Percentiles rank a stretch among this genome's conserved stretches.
These are phyloP conservation scores for Drosophila pegasa DNA, from an alignment of 2,888 invertebrate genomes.

Conservation along the genomic window DNA sequence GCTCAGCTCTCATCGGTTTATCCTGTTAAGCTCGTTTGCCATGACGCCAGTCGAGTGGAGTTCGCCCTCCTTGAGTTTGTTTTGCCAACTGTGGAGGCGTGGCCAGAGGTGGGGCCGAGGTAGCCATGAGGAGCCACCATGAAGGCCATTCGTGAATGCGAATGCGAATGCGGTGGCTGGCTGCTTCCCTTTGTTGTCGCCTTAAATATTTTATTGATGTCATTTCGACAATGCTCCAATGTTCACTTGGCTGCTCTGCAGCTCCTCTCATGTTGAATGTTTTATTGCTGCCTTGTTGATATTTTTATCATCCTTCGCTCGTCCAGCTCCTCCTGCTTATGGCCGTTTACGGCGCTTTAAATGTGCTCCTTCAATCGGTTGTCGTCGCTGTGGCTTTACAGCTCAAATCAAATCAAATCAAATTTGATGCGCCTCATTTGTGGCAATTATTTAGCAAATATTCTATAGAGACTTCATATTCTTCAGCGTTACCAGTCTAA, in stretches of 20 bases:
- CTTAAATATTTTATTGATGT: conserved; percentile 78
- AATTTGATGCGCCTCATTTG: conserved; percentile 60
- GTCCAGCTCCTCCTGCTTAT: conserved; percentile 31
- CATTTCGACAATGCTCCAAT: conserved; percentile 71
- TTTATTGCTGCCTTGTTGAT: conserved; percentile 69
- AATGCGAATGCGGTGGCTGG: conserved; percentile 41
- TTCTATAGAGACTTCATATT: neutral
- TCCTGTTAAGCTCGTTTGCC: conserved; percentile 71
- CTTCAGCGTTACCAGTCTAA: too few relatives aligned
- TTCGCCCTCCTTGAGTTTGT: conserved; percentile 45
- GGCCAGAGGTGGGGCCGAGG: conserved; percentile 5
- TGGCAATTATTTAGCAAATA: conserved; percentile 41
- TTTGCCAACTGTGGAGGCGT: conserved; percentile 31
- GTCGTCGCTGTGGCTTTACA: conserved; percentile 37
- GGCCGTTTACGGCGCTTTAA: conserved; percentile 52
- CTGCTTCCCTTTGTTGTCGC: conserved; percentile 53
- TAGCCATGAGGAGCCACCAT: conserved; percentile 43
- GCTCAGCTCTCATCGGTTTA: conserved; percentile 56
- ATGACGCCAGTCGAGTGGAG: conserved; percentile 59
- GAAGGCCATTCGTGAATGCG: conserved; percentile 50
- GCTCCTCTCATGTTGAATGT: conserved; percentile 54
- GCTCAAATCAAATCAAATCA: conserved; percentile 65
- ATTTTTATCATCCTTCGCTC: conserved; percentile 70
- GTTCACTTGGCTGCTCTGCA: conserved; percentile 63
- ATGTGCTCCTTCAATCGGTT: conserved; percentile 41